Conservation (phyloP, 2,888 invertebrate genomes). For the Cryptocephalus moraei region DNA sequence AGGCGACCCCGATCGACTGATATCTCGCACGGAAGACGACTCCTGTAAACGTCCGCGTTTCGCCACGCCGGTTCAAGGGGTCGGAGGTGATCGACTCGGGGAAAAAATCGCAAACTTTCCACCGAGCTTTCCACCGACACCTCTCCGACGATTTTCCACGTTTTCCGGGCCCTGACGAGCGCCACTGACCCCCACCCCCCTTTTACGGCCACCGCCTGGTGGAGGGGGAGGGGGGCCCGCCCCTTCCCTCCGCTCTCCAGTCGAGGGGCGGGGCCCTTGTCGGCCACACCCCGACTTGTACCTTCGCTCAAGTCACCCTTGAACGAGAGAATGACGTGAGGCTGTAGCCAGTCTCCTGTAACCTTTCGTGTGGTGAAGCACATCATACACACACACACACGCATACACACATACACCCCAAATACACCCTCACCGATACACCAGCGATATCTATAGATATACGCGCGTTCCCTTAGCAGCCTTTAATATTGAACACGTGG, state of each 20-base stretch:
- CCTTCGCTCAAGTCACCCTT: conserved; percentile 38
- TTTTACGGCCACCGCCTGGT: conserved; percentile 8
- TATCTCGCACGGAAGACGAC: too few relatives aligned
- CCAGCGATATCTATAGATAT: conserved; percentile 5
- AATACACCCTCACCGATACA: too few relatives aligned
- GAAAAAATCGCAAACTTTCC: too few relatives aligned
- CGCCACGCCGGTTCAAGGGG: too few relatives aligned
- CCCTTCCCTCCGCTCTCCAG: conserved; percentile 5
- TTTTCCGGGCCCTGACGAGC: neutral
- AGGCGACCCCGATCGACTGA: too few relatives aligned
- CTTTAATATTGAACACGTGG: conserved; percentile 34
- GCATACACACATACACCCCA: too few relatives aligned
- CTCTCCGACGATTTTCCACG: neutral
- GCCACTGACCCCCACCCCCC: conserved; percentile 11
- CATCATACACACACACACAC: conserved; percentile 11
- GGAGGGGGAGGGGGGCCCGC: neutral
- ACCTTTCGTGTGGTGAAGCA: conserved; percentile 36
- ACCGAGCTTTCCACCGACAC: neutral
- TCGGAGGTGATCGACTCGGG: too few relatives aligned
- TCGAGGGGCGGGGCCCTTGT: conserved; percentile 13
- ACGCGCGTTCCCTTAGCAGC: conserved; percentile 15
- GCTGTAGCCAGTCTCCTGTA: conserved; percentile 37
- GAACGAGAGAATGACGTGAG: conserved; percentile 37
- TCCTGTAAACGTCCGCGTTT: too few relatives aligned
- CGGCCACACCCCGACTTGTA: conserved; percentile 25